Evolutionary conservation across 2,113 vertebrate species (phyloP).

Genomic region (Clarias gariepinus): DNA sequence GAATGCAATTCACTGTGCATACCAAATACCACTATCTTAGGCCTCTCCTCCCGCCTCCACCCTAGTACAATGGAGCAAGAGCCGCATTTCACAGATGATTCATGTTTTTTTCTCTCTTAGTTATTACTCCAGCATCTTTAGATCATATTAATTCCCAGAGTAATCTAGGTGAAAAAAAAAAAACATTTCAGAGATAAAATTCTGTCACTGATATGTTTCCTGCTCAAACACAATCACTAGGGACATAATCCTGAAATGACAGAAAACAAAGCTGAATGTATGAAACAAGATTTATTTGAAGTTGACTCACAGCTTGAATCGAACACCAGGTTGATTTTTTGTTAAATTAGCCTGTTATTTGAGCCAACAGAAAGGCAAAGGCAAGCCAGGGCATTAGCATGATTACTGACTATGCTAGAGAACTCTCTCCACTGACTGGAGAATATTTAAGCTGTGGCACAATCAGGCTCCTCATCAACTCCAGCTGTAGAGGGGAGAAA

Average conservation of each 20-base stretch:
- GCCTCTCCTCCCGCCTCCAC: not conserved
- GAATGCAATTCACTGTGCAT: slow-evolving; percentile 32
- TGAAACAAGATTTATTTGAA: slow-evolving; percentile 25
- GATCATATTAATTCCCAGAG: slow-evolving; percentile 44
- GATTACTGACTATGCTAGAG: slow-evolving; percentile 37
- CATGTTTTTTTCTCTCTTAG: slow-evolving; percentile 38
- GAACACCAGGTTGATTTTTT: not conserved
- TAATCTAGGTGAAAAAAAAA: slow-evolving; percentile 46
- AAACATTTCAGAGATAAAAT: slow-evolving; percentile 42
- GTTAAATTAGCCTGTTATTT: slow-evolving; percentile 30
- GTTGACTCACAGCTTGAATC: not conserved
- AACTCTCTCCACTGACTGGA: slow-evolving; percentile 39
- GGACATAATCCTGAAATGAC: slow-evolving; percentile 29
- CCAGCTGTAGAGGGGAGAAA: slow-evolving; percentile 13
- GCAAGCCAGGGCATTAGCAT: not conserved
- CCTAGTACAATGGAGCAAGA: slow-evolving; percentile 5
- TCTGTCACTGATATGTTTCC: slow-evolving; percentile 21
- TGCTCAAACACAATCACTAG: slow-evolving; percentile 17
- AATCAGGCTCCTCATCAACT: slow-evolving; percentile 38
- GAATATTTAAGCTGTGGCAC: slow-evolving; percentile 11
- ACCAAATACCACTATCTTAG: slow-evolving; percentile 17
- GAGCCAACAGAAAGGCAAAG: slow-evolving; percentile 27
- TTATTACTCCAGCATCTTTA: slow-evolving; percentile 43
- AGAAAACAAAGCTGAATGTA: slow-evolving; percentile 38
- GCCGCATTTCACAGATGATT: slow-evolving; percentile 37